phyloP scores from a whole-genome alignment of 1,140 invertebrate species.

The Orius insidiosus region DNA sequence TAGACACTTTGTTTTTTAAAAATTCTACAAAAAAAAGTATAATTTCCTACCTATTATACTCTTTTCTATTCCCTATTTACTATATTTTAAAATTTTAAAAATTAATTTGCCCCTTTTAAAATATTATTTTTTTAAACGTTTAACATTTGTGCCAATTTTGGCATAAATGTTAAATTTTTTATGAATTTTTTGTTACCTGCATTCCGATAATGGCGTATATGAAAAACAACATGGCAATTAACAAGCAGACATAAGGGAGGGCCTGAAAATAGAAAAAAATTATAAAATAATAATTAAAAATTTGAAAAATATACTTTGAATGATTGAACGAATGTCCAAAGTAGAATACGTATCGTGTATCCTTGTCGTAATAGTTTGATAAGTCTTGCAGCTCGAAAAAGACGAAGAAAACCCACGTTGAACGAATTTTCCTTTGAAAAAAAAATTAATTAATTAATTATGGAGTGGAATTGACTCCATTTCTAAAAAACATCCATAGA shows the following conservation, averaged over 20 bases:
- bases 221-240: conserved; percentile 99
- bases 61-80: too few relatives aligned
- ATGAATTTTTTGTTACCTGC: conserved; percentile 61
- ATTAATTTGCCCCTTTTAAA: too few relatives aligned
- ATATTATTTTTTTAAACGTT: too few relatives aligned
- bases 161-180: not conserved
- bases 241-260: conserved; percentile 98
- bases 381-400: conserved; percentile 96
- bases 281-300: too few relatives aligned
- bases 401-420: conserved; percentile 93
- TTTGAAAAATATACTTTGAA: conserved; percentile 61
- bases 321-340: conserved; percentile 99
- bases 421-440: conserved; percentile 84
- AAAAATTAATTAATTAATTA: conserved; percentile 7
- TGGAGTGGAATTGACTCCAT: too few relatives aligned
- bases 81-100: too few relatives aligned
- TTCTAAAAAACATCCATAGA: too few relatives aligned
- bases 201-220: conserved; percentile 99
- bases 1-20: too few relatives aligned
- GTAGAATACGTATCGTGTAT: conserved; percentile 96
- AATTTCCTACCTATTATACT: too few relatives aligned
- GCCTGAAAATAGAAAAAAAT: conserved; percentile 39
- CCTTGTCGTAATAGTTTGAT: conserved; percentile 98
- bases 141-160: too few relatives aligned
- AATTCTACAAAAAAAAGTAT: too few relatives aligned